Evolutionary conservation across 2,113 vertebrate species (phyloP), one percentile per base, ranked within the genome.

Genomic region (Clarias magur): DNA sequence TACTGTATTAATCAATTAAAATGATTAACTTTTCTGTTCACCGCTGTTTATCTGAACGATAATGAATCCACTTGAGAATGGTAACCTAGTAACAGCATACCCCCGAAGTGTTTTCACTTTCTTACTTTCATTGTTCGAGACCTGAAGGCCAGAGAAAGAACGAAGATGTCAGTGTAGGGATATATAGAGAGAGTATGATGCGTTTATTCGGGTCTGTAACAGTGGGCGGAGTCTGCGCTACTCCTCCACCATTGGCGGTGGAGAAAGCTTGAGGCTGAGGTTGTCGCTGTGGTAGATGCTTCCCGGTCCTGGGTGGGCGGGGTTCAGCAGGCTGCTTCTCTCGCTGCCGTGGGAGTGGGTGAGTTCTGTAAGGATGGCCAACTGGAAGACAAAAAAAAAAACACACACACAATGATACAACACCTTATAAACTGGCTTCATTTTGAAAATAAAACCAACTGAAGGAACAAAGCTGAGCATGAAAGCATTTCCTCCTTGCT

Each of bases 331-430:
- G 70, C 95, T 91, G 0, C 93, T 90, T 92, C 94, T 97, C 72
- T 99, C 97, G 0, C 88, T 27, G 17, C 95, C 63, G 0, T 94
- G 96, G 80, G 92, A 90, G 0, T 93, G 95, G 0, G 96, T 95
- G 59, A 99, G 95, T 10, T 99, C 97, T 0, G 96, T 96, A 4
- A 99, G 95, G 70, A 99, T 96, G 83, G 97, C 96, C 62, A 99
- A 82, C 98, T 99, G 94, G 25, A 91, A 92, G 87, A 90, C 15
- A 92, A 88, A 89, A 16, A 57, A 86, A 0, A 84, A 38, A 84
- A 10, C 34, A 54, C 54, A 13, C 25, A 5, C 4, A 2, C 0
- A 2, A 76, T 7, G 25, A 25, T 6, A 48, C 10, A 76, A 6
- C 38, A 25, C 6, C 38, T 19, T 42, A 23, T 34, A 70, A 63